phyloP scores from a whole-genome alignment of 2,113 vertebrate genomes.

The Gymnorhina tibicen region DNA sequence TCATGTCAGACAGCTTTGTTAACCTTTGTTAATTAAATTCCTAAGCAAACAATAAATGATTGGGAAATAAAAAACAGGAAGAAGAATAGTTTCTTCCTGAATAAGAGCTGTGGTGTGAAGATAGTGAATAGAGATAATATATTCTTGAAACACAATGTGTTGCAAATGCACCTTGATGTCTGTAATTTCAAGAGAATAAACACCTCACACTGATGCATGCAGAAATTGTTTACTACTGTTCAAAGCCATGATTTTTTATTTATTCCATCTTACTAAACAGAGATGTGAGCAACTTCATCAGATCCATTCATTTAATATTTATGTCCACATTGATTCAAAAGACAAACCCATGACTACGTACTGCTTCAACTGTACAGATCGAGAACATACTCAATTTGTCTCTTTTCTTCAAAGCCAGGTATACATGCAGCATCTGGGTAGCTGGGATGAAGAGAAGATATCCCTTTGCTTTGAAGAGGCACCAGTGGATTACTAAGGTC shows the following conservation, averaged over 20 bases:
- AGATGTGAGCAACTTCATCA: not conserved
- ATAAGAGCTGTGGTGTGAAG: not conserved
- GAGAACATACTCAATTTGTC: not conserved
- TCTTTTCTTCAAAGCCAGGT: not conserved
- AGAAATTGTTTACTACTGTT: constrained; percentile 12
- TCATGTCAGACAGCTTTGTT: not conserved
- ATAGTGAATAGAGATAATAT: not conserved
- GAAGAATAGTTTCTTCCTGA: not conserved
- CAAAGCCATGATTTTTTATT: not conserved
- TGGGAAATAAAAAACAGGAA: not conserved
- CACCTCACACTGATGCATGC: not conserved
- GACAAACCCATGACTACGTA: not conserved
- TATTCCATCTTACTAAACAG: constrained; percentile 1
- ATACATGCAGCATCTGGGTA: not conserved
- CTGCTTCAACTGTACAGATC: not conserved
- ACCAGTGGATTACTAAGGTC: not conserved
- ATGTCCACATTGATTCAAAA: not conserved
- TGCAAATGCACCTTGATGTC: constrained; percentile 8
- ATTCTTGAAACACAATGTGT: not conserved
- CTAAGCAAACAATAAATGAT: not conserved
- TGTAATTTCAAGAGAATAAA: not conserved
- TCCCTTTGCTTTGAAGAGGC: not conserved
- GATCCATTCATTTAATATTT: constrained; percentile 17
- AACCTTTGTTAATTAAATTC: not conserved
- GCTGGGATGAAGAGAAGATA: not conserved